Evolutionary conservation across 2,888 invertebrate genomes (phyloP).

Genomic region (Drosophila paucipuncta): DNA sequence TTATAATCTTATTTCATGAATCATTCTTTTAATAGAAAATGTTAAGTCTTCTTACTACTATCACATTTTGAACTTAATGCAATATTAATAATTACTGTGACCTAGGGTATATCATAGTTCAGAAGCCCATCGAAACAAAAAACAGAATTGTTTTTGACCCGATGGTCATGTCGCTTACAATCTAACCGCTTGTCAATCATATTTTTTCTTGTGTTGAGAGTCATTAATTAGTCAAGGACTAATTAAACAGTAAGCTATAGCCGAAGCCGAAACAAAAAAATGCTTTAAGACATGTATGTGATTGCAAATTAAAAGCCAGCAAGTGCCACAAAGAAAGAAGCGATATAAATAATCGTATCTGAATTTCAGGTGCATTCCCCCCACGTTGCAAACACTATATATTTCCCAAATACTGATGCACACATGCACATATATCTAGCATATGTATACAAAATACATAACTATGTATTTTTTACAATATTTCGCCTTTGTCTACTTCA

Average conservation of each 20-base stretch:
- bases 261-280: not conserved
- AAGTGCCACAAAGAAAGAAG: not conserved
- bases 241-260: constrained; percentile 54
- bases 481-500: constrained; percentile 25
- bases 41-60: not conserved
- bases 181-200: constrained; percentile 71
- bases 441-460: too few relatives aligned
- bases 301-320: not conserved
- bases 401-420: constrained; percentile 51
- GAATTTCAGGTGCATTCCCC: constrained; percentile 12
- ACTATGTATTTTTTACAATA: constrained; percentile 17
- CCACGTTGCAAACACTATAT: constrained; percentile 31
- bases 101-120: constrained; percentile 6
- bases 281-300: not conserved
- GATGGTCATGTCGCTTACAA: constrained; percentile 49
- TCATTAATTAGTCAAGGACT: constrained; percentile 65
- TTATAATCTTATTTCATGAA: not conserved
- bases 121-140: too few relatives aligned
- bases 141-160: constrained; percentile 1
- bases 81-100: not conserved
- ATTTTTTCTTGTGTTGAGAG: constrained; percentile 17
- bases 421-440: not conserved
- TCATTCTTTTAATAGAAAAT: not conserved
- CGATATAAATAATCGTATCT: not conserved
- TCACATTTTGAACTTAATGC: not conserved